A percentile compares a stretch with the other conserved stretches of the same genome.
Conservation (phyloP, 2,888 invertebrate genomes). For the Anoncus sp. region DNA sequence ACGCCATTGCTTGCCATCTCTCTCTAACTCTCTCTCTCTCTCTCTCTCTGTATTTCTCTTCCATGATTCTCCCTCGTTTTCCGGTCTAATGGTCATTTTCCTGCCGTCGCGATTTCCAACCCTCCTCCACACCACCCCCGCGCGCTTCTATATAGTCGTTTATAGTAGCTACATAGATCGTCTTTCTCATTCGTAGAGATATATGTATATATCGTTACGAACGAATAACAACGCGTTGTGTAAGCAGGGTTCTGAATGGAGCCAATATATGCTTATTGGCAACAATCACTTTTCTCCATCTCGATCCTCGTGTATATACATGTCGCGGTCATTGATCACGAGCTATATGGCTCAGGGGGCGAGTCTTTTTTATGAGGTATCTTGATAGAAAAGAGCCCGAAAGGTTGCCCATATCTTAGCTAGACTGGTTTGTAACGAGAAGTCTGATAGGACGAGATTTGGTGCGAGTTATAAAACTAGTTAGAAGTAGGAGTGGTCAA, state of each 20-base stretch:
- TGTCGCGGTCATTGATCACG: conserved; percentile 28
- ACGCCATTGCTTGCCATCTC: conserved; percentile 75
- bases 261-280: conserved; percentile 16
- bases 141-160: neutral
- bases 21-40: conserved; percentile 23
- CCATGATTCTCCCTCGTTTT: conserved; percentile 79
- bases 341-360: too few species aligned
- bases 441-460: too few species aligned
- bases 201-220: conserved; percentile 6
- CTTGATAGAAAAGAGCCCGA: too few species aligned
- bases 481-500: too few species aligned
- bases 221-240: conserved; percentile 44
- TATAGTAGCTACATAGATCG: conserved; percentile 26
- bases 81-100: conserved; percentile 79
- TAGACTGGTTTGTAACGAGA: too few species aligned
- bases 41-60: conserved; percentile 25
- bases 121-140: neutral
- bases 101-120: conserved; percentile 53
- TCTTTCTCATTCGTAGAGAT: conserved; percentile 10
- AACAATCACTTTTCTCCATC: conserved; percentile 8
- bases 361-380: too few species aligned
- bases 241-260: neutral
- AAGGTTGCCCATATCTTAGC: too few species aligned
- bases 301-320: neutral
- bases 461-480: too few species aligned